phyloP scores from a whole-genome alignment of 2,888 invertebrate species.

The Amphipoea oculea region DNA sequence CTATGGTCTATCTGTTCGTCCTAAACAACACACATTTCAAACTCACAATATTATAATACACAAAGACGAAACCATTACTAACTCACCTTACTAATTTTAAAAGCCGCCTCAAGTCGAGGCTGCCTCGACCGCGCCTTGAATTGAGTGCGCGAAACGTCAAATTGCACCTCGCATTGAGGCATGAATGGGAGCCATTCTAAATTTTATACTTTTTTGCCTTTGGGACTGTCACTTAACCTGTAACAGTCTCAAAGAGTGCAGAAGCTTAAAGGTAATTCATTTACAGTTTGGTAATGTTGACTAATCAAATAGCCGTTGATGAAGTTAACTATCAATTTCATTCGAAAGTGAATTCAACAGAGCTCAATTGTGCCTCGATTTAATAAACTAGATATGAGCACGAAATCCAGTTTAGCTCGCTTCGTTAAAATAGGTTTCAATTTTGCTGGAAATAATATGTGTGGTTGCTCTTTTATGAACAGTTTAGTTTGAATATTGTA shows the following conservation, averaged over 20 bases:
- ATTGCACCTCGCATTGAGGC: conserved; percentile 43
- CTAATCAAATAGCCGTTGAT: neutral
- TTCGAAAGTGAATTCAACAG: conserved; percentile 1
- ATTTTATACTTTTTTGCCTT: conserved; percentile 33
- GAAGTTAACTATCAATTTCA: conserved; percentile 19
- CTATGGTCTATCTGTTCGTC: conserved; percentile 89
- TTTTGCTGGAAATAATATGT: conserved; percentile 18
- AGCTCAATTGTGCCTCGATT: conserved; percentile 15
- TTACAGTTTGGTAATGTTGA: conserved; percentile 60
- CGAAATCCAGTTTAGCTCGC: conserved; percentile 14
- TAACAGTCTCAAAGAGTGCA: conserved; percentile 31
- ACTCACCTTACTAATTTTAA: conserved; percentile 84
- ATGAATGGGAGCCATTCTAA: conserved; percentile 43
- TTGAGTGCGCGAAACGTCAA: conserved; percentile 29
- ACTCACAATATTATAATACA: conserved; percentile 80
- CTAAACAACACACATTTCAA: conserved; percentile 87
- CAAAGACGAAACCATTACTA: conserved; percentile 86
- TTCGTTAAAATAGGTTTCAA: conserved; percentile 28
- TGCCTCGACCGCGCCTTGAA: conserved; percentile 39
- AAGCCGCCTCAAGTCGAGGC: conserved; percentile 56
- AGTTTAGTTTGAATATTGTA: conserved; percentile 5
- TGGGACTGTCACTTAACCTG: conserved; percentile 37
- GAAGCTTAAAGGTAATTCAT: conserved; percentile 58
- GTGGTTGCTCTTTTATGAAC: conserved; percentile 8
- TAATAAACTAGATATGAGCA: conserved; percentile 18